These are phyloP conservation scores for Drosophila longiperda DNA, from an alignment of 2,888 invertebrate genomes.

Conservation along the genomic window DNA sequence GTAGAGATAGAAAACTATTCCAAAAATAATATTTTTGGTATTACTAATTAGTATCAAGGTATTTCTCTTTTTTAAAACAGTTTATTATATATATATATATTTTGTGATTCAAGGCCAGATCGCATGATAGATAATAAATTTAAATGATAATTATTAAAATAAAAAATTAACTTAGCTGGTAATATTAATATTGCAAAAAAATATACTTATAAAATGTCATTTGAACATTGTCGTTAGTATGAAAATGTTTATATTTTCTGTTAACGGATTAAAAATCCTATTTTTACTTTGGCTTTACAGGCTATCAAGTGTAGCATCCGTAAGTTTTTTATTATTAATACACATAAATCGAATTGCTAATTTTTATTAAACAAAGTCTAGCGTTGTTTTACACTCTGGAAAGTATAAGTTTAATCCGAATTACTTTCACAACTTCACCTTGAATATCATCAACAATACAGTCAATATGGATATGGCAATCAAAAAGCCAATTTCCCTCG, in stretches of 20 bases:
- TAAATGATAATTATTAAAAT: background rate
- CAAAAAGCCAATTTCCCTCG: conserved; percentile 37
- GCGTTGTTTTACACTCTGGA: conserved; percentile 45
- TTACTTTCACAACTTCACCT: conserved; percentile 59
- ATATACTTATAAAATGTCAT: conserved; percentile 11
- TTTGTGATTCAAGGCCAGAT: background rate
- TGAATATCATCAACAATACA: conserved; percentile 49
- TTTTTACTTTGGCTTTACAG: conserved; percentile 14
- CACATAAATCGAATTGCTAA: background rate
- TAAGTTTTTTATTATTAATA: conserved; percentile 32
- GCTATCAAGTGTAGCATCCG: conserved; percentile 6
- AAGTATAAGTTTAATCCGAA: conserved; percentile 31
- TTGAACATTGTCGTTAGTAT: conserved; percentile 11
- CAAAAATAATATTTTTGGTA: background rate
- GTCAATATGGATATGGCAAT: conserved; percentile 53
- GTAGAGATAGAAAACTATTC: background rate
- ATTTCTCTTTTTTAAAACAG: background rate
- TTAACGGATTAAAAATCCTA: conserved; percentile 1
- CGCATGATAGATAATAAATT: background rate
- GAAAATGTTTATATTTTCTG: conserved; percentile 25
- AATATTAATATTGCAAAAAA: background rate
- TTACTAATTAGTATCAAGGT: background rate
- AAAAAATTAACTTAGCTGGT: conserved; percentile 36
- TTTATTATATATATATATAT: background rate
- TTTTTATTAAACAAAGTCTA: conserved; percentile 28